Conservation (phyloP, 2,797 vertebrate genomes). For the Tympanoctomys barrerae region DNA sequence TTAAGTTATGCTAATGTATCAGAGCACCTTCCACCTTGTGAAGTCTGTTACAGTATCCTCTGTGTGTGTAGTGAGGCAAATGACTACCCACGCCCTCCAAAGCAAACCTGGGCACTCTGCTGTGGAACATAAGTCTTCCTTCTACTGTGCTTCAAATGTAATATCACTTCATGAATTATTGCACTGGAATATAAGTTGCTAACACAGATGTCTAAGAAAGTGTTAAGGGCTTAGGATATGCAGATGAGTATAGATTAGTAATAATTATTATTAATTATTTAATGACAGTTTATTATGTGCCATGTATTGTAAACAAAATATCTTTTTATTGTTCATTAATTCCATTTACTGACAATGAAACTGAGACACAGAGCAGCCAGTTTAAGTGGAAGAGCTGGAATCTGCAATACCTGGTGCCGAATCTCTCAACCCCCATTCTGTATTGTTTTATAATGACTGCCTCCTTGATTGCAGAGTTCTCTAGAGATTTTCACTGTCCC, state of each 20-base stretch:
- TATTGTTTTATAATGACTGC: background rate
- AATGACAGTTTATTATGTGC: background rate
- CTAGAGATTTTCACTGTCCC: background rate
- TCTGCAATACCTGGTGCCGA: background rate
- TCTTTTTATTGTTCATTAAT: background rate
- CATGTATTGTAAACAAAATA: background rate
- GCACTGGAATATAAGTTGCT: background rate
- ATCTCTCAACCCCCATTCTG: background rate
- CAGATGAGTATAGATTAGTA: background rate
- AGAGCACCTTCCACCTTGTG: constrained; percentile 55
- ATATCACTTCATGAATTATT: background rate
- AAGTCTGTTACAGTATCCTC: background rate
- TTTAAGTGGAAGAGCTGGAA: constrained; percentile 5
- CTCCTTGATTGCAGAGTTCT: background rate
- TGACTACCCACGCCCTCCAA: background rate
- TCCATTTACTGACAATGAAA: background rate
- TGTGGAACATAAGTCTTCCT: background rate
- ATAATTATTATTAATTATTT: background rate
- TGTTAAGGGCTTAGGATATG: background rate
- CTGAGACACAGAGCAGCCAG: background rate
- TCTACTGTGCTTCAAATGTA: background rate
- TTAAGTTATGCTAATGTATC: too few species aligned
- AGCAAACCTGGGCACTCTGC: background rate
- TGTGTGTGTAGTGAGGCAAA: background rate
- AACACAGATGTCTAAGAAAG: background rate